Evolutionary conservation across 1,140 invertebrate genomes (phyloP).

Genomic region (Caenorhabditis brenneri): DNA sequence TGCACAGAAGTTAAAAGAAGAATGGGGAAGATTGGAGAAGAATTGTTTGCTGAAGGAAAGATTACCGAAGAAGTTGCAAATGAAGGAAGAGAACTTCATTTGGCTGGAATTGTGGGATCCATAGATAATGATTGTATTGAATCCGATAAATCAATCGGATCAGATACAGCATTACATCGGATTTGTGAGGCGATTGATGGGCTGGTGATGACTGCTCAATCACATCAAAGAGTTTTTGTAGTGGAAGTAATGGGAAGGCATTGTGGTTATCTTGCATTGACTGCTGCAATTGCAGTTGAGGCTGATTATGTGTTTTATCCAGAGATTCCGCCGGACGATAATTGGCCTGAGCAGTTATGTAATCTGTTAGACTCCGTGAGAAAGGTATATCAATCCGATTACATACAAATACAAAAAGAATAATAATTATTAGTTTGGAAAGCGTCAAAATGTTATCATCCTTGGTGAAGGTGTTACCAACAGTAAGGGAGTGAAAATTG

Average conservation of each 20-base stretch:
- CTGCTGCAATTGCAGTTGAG: slow-evolving; percentile 87
- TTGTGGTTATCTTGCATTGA: slow-evolving; percentile 94
- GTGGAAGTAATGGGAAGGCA: slow-evolving; percentile 91
- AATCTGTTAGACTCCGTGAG: background rate
- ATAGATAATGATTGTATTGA: slow-evolving; percentile 32
- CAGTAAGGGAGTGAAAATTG: slow-evolving; percentile 5
- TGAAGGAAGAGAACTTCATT: slow-evolving; percentile 19
- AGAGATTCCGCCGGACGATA: slow-evolving; percentile 10
- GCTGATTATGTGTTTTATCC: slow-evolving; percentile 76
- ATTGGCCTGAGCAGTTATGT: slow-evolving; percentile 18
- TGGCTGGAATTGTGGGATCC: slow-evolving; percentile 1
- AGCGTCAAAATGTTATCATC: slow-evolving; percentile 19
- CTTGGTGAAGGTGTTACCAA: background rate
- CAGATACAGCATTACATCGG: slow-evolving; percentile 93
- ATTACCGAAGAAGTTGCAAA: slow-evolving; percentile 27
- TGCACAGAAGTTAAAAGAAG: slow-evolving; percentile 15
- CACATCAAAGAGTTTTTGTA: slow-evolving; percentile 10
- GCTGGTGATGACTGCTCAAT: slow-evolving; percentile 89
- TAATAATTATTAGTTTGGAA: background rate
- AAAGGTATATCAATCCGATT: no score
- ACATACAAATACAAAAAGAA: no score
- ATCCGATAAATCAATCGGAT: slow-evolving; percentile 80
- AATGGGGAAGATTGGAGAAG: slow-evolving; percentile 30
- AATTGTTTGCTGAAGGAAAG: slow-evolving; percentile 14
- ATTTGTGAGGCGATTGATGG: slow-evolving; percentile 98